Conservation (phyloP, 2,888 invertebrate species). For the Aethes cnicana region DNA sequence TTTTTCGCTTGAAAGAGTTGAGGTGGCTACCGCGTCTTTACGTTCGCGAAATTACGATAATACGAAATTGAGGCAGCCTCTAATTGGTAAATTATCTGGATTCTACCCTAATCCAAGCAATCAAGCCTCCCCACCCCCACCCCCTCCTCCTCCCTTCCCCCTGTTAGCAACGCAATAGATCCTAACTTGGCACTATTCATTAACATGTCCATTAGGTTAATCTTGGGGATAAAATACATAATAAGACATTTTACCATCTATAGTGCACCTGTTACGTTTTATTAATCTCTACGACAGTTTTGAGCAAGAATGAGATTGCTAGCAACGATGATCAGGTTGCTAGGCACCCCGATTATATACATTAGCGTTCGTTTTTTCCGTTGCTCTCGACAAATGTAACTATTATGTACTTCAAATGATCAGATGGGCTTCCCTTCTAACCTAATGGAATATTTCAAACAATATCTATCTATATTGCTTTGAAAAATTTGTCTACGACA, state of each 20-base stretch:
- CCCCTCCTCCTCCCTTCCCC: not conserved
- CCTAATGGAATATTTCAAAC: slow-evolving; percentile 26
- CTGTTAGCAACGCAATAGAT: slow-evolving; percentile 26
- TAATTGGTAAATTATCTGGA: not conserved
- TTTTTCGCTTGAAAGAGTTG: too few species aligned
- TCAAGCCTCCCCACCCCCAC: not conserved
- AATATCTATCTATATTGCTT: slow-evolving; percentile 34
- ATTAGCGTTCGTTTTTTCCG: too few species aligned
- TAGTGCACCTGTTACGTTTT: not conserved
- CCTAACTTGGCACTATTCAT: slow-evolving; percentile 54
- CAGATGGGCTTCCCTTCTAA: slow-evolving; percentile 7
- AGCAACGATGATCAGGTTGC: not conserved
- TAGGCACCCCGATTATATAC: not conserved
- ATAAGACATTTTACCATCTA: not conserved
- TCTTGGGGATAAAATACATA: not conserved
- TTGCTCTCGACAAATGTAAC: not conserved
- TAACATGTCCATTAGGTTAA: slow-evolving; percentile 11
- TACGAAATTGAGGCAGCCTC: not conserved
- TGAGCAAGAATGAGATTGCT: slow-evolving; percentile 10
- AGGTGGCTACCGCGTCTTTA: not conserved
- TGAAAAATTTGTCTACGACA: slow-evolving; percentile 38
- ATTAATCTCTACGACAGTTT: slow-evolving; percentile 17
- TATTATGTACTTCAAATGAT: not conserved
- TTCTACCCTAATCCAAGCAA: not conserved
- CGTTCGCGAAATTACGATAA: not conserved